Conservation (phyloP, 2,888 invertebrate genomes). For the Athrips mouffetella region DNA sequence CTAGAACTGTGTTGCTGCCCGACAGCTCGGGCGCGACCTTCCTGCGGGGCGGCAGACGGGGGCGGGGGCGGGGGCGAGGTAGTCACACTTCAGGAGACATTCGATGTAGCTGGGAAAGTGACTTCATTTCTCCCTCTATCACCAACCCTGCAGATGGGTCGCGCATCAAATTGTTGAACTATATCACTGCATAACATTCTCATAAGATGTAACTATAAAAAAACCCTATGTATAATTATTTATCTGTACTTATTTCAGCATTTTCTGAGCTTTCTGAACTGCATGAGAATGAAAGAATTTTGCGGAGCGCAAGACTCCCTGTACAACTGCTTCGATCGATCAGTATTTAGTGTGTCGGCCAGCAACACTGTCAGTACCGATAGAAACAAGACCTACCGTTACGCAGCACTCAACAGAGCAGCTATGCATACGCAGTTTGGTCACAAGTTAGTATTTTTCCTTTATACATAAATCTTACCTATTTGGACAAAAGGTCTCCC, state of each 20-base stretch:
- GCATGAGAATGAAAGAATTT: slow-evolving; percentile 90
- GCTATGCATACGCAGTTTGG: slow-evolving; percentile 92
- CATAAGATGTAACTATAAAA: neutral
- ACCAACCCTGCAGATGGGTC: no score
- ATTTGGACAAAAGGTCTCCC: neutral
- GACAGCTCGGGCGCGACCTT: no score
- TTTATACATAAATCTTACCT: neutral
- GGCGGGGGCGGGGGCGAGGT: no score
- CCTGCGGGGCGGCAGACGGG: no score
- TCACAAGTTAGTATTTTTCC: slow-evolving; percentile 77
- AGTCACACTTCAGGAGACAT: no score
- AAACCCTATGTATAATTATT: slow-evolving; percentile 2
- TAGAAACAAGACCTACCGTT: slow-evolving; percentile 84
- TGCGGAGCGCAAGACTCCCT: slow-evolving; percentile 89
- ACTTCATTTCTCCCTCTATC: no score
- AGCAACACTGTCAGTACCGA: slow-evolving; percentile 69
- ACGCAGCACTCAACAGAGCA: slow-evolving; percentile 93
- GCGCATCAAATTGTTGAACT: no score
- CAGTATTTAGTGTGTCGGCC: slow-evolving; percentile 54
- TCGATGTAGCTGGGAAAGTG: no score
- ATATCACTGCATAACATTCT: no score
- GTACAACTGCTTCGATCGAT: slow-evolving; percentile 89
- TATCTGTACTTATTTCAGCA: no score
- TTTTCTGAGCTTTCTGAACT: slow-evolving; percentile 94
- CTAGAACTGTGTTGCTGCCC: no score